Percentiles rank a stretch among this genome's conserved stretches.
These are phyloP conservation scores for Bradypus variegatus DNA, from an alignment of 2,797 vertebrate species.

Conservation along the genomic window DNA sequence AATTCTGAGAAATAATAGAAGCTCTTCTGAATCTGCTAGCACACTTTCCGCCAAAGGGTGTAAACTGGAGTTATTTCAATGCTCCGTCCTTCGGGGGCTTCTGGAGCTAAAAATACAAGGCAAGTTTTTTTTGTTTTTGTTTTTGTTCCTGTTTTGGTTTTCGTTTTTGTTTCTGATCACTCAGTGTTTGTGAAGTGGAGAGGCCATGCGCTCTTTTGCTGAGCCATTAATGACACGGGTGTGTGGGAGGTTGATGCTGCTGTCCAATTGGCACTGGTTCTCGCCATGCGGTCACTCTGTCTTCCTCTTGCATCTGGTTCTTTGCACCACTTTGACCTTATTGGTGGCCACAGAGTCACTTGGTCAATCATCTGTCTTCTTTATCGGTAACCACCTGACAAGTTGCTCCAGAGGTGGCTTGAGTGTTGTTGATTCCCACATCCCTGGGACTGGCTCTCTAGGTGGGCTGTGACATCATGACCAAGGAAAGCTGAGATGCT, in stretches of 20 bases:
- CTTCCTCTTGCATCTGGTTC: not conserved
- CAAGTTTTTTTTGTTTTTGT: not conserved
- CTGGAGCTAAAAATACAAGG: not conserved
- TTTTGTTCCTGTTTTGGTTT: not conserved
- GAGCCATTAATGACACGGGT: accelerated
- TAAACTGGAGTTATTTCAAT: not conserved
- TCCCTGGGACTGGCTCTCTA: not conserved
- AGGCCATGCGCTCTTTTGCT: not conserved
- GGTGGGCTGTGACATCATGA: not conserved
- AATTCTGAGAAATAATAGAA: conserved; percentile 15
- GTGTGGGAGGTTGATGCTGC: accelerated
- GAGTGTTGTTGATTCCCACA: accelerated
- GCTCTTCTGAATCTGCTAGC: not conserved
- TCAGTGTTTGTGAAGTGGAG: not conserved
- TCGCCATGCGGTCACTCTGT: accelerated
- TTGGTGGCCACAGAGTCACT: not conserved
- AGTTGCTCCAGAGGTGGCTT: not conserved
- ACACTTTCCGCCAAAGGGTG: not conserved
- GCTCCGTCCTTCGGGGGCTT: not conserved
- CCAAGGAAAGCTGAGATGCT: not conserved
- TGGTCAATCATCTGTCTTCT: not conserved
- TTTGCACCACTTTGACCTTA: not conserved
- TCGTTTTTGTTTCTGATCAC: not conserved
- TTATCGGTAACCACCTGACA: not conserved
- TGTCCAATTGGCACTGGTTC: not conserved